Percentiles rank a stretch among this genome's conserved stretches.
These are phyloP conservation scores for Microcebus tavaratra DNA, from an alignment of 2,113 vertebrate genomes.

Conservation along the genomic window DNA sequence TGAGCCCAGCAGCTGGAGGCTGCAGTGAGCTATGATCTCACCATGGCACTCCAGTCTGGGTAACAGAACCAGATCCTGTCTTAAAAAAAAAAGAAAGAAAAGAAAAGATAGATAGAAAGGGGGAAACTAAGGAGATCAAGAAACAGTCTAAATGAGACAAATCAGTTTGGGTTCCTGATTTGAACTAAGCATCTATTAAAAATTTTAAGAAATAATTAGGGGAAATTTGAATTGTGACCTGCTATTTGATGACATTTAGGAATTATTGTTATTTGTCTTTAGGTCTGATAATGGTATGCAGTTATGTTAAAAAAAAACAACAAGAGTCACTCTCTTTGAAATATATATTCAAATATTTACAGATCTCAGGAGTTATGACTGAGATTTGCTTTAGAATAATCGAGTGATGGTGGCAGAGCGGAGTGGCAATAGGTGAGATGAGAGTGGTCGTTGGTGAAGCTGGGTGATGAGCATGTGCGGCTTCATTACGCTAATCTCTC, in stretches of 20 bases:
- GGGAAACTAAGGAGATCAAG: background rate
- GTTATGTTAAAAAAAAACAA: background rate
- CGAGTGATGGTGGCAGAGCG: background rate
- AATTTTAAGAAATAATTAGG: background rate
- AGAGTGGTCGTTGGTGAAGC: background rate
- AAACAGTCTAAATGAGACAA: background rate
- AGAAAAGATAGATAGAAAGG: background rate
- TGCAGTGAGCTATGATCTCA: background rate
- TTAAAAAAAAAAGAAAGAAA: background rate
- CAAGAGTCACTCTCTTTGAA: background rate
- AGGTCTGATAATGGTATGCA: background rate
- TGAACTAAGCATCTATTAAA: background rate
- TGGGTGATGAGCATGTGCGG: no score
- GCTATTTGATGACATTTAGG: background rate
- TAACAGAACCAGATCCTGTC: background rate
- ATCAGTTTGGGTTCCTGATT: background rate
- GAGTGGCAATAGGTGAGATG: background rate
- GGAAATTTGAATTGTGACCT: no score
- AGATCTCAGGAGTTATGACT: background rate
- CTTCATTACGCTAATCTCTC: background rate
- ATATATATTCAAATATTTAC: background rate
- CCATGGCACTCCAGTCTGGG: background rate
- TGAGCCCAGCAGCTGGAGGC: background rate
- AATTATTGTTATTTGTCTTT: background rate
- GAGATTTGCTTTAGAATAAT: background rate